Percentiles rank a stretch among this genome's conserved stretches.
phyloP scores from a whole-genome alignment of 1,140 invertebrate species.

The Protaetia brevitarsis region DNA sequence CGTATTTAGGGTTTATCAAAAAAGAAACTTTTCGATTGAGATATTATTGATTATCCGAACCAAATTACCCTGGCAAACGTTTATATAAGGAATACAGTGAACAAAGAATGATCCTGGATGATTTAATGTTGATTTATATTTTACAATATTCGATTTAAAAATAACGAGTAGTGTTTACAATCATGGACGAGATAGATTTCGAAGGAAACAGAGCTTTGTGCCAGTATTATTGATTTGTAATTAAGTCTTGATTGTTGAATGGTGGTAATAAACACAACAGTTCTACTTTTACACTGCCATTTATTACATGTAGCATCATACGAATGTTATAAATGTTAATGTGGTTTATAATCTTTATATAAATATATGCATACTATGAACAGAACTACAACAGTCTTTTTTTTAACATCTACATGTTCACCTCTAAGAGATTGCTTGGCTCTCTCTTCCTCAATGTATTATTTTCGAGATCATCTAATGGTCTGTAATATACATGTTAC shows the following conservation, averaged over 20 bases:
- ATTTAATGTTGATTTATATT: no score
- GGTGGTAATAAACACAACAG: not conserved
- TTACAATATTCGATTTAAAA: no score
- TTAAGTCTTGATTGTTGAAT: not conserved
- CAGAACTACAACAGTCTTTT: not conserved
- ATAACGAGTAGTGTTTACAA: no score
- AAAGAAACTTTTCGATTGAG: constrained; percentile 72
- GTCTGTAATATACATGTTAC: constrained; percentile 76
- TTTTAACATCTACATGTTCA: not conserved
- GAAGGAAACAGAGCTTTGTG: no score
- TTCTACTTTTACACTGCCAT: constrained; percentile 4
- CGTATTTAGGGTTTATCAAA: constrained; percentile 71
- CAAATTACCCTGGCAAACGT: constrained; percentile 81
- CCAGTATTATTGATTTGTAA: no score
- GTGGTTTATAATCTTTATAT: not conserved
- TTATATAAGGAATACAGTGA: constrained; percentile 86
- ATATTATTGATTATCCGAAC: constrained; percentile 71
- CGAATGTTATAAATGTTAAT: not conserved
- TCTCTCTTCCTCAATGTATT: constrained; percentile 63
- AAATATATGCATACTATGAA: not conserved
- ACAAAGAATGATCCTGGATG: constrained; percentile 51
- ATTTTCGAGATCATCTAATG: constrained; percentile 68
- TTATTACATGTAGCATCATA: not conserved
- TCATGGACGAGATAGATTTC: no score
- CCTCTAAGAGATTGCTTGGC: no score